Conservation (phyloP, 2,113 vertebrate species). For the Aplodontia rufa region DNA sequence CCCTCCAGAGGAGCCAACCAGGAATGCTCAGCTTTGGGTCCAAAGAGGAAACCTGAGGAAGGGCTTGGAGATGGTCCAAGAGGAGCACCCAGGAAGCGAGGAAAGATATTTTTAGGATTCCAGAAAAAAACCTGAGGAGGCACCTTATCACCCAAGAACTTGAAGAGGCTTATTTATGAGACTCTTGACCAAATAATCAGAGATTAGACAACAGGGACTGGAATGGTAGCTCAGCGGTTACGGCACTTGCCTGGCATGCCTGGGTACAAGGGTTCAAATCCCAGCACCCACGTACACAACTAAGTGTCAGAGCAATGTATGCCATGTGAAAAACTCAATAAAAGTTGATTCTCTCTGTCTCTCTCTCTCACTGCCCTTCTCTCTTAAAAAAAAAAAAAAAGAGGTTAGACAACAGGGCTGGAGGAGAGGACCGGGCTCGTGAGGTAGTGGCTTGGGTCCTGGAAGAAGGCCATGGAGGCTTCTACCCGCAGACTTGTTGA, state of each 20-base stretch:
- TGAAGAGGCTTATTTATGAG: slow-evolving; percentile 46
- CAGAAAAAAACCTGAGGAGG: slow-evolving; percentile 43
- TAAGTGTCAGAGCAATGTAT: too few relatives aligned
- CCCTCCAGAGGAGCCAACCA: neutral
- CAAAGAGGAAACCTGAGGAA: slow-evolving; percentile 59
- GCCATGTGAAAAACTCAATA: too few relatives aligned
- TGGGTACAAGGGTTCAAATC: too few relatives aligned
- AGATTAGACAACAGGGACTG: neutral
- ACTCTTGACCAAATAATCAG: neutral
- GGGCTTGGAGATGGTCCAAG: slow-evolving; percentile 52
- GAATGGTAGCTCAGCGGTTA: too few relatives aligned
- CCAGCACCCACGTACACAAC: too few relatives aligned
- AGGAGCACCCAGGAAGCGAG: slow-evolving; percentile 47
- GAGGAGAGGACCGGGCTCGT: neutral
- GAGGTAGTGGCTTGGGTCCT: neutral
- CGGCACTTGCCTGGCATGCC: too few relatives aligned
- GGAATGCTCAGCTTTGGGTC: neutral
- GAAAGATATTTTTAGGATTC: slow-evolving; percentile 67
- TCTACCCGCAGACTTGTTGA: neutral
- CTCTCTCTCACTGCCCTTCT: too few relatives aligned
- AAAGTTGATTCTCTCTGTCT: too few relatives aligned
- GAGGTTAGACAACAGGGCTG: neutral
- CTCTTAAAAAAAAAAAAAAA: too few relatives aligned
- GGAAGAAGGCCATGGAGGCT: neutral
- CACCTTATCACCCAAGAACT: slow-evolving; percentile 31